phyloP scores from a whole-genome alignment of 2,888 invertebrate species.

The Cephus runcator region DNA sequence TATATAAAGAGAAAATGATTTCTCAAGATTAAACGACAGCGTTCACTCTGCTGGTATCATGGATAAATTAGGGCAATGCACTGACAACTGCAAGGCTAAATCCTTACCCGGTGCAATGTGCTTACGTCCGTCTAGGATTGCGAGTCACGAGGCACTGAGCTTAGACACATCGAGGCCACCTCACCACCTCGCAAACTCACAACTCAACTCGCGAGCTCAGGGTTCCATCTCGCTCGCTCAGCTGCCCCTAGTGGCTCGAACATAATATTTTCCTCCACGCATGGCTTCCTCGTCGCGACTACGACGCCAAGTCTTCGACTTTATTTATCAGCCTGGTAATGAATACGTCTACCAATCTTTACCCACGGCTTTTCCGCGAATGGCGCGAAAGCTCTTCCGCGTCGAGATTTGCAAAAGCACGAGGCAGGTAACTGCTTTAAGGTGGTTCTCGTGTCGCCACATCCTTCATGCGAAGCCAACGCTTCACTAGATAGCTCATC shows the following conservation, averaged over 20 bases:
- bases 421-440: not conserved
- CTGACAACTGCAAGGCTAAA: constrained; percentile 19
- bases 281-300: not conserved
- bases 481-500: not conserved
- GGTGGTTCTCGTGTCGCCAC: not conserved
- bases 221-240: constrained; percentile 21
- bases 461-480: not conserved
- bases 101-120: constrained; percentile 34
- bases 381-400: not conserved
- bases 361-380: not conserved
- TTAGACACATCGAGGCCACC: constrained; percentile 58
- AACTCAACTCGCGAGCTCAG: constrained; percentile 35
- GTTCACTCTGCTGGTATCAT: not conserved
- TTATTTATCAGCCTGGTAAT: not conserved
- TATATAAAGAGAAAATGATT: not conserved
- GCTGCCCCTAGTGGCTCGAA: not conserved
- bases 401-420: not conserved
- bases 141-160: constrained; percentile 60
- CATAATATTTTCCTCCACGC: constrained; percentile 34
- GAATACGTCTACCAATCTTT: not conserved
- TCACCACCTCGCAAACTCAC: constrained; percentile 45
- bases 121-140: constrained; percentile 52
- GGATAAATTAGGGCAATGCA: constrained; percentile 11
- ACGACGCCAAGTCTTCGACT: not conserved
- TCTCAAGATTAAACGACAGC: not conserved